These are phyloP conservation scores for Chitala chitala DNA, from an alignment of 2,113 vertebrate species.

Conservation along the genomic window DNA sequence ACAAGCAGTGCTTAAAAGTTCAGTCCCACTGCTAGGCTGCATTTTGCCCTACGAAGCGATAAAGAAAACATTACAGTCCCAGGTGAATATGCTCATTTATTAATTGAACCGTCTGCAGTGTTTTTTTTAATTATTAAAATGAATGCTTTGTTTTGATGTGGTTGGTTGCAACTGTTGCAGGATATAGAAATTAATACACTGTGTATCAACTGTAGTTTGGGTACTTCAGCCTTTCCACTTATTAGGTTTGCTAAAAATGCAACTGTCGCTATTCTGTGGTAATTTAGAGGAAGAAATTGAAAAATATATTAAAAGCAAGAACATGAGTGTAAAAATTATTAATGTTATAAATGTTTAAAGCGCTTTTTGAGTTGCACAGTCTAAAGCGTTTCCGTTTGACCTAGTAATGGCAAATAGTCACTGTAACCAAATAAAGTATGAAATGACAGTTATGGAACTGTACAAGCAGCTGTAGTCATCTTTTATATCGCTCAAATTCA, in stretches of 20 bases:
- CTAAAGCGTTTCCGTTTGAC: neutral
- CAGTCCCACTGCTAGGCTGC: neutral
- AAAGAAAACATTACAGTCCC: neutral
- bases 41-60: neutral
- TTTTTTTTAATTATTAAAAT: neutral
- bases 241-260: too few relatives aligned
- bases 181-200: neutral
- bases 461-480: neutral
- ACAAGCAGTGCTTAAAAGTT: neutral
- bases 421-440: neutral
- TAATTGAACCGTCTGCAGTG: neutral
- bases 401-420: neutral
- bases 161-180: neutral
- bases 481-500: slow-evolving; percentile 19
- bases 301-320: neutral
- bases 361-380: neutral
- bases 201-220: too few relatives aligned
- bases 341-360: neutral
- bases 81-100: neutral
- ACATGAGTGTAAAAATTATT: neutral
- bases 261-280: too few relatives aligned
- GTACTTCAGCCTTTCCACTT: neutral
- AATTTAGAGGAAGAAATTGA: neutral
- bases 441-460: slow-evolving; percentile 8
- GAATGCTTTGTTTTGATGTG: neutral